Evolutionary conservation across 2,113 vertebrate species (phyloP), one percentile per base, ranked within the genome.

Genomic region (Scortum barcoo): DNA sequence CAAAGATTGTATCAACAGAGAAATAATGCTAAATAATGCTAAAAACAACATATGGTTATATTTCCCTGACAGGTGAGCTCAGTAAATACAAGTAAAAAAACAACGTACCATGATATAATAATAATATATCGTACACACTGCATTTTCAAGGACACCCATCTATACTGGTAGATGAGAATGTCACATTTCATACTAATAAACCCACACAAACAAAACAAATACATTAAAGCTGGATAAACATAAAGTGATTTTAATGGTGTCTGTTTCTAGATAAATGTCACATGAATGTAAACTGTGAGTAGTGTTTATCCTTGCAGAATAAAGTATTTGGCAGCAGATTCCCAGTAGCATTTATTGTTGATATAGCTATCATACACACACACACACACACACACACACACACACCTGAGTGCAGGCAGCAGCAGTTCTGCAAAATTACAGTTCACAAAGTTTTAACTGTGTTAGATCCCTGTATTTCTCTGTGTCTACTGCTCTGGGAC

Each of bases 351-450:
- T 51, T 24, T 20, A 36, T 33, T 73, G 46, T 44, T 53, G 50
- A 38, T 38, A 50, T 11, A 24, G 67, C 20, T 20, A 36, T n/a
- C 19, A 0, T 30, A 51, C 48, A 36, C 1, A 19, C 28, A 60
- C 26, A 77, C 75, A 72, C 46, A 53, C 44, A 79, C 56, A 72
- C 40, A 61, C 22, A 51, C 30, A 76, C 24, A 75, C 63, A 42
- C 30, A 22, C 1, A 42, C 81, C 81, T 20, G 58, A 66, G 74
- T 42, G 60, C 36, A 83, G 38, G 44, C 74, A 60, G 53, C 74
- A 60, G 60, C 67, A 57, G 58, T 38, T 51, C 30, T 17, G 40
- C 58, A 77, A 83, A 71, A 71, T 76, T 57, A 33, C n/a, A 68
- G 26, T 63, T 82, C 54, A 63, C 44, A 51, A 77, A 71, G 24